phyloP scores from a whole-genome alignment of 2,888 invertebrate species.

The Epiblema foenella region DNA sequence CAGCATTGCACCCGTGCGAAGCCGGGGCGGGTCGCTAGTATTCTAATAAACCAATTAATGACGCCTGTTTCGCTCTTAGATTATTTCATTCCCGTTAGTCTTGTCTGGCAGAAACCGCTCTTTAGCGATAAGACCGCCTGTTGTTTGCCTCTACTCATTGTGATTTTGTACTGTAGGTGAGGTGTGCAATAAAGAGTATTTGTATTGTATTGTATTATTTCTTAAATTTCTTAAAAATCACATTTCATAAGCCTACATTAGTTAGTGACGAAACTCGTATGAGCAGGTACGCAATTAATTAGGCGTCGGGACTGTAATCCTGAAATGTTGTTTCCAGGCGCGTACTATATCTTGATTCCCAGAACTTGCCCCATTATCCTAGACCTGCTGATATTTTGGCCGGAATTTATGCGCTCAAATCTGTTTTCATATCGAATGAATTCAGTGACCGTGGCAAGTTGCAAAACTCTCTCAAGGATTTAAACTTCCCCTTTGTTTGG shows the following conservation, averaged over 20 bases:
- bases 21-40: too few relatives aligned
- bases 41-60: too few relatives aligned
- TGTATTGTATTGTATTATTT: too few relatives aligned
- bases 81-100: too few relatives aligned
- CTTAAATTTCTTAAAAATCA: neutral
- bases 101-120: too few relatives aligned
- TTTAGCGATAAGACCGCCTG: too few relatives aligned
- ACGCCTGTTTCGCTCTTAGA: too few relatives aligned
- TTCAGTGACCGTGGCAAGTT: neutral
- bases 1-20: too few relatives aligned
- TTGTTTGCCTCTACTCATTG: too few relatives aligned
- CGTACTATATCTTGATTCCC: slow-evolving; percentile 44
- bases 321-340: slow-evolving; percentile 51
- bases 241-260: slow-evolving; percentile 10
- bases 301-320: slow-evolving; percentile 60
- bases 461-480: neutral
- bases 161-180: too few relatives aligned
- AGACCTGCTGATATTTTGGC: slow-evolving; percentile 27
- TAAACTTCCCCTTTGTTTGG: too few relatives aligned
- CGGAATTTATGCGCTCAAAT: slow-evolving; percentile 28
- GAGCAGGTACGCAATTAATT: slow-evolving; percentile 62
- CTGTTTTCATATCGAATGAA: slow-evolving; percentile 14
- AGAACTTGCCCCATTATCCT: slow-evolving; percentile 41
- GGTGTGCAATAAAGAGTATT: too few relatives aligned
- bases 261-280: slow-evolving; percentile 10